Base-by-base conservation (phyloP, 2,888 invertebrate species). In the Amaurobius ferox region DNA sequence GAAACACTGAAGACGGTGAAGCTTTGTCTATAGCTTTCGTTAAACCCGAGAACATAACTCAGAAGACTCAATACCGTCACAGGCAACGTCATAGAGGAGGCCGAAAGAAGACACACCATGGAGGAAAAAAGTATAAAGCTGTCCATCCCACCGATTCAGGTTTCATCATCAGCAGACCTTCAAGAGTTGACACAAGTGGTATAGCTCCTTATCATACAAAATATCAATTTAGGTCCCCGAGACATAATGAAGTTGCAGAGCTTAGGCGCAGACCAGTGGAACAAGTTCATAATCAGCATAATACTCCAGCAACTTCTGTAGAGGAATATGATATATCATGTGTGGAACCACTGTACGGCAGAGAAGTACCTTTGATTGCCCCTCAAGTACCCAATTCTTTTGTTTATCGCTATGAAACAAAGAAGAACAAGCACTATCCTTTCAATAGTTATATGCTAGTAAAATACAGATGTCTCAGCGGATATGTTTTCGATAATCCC, bases 381-480 rank as follows among this genome's bases (percentile, higher is more conserved):
- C 87, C 87, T 6, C 68, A 62, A 35, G 30, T 81, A 19, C 40
- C 32, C 3, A 39, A 87, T 78, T 77, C 77, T 0, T 80, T 87
- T 62, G 87, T 87, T 30, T 87, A 66, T 23, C 71, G 68, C 5
- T 87, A 87, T 72, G 87, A 81, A 68, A 87, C 87, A 16, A 80
- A 67, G 30, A 87, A 80, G 28, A 80, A 87, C 62, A 35, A 77
- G 35, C 3, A 23, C 16, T 80, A 68, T 40, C 77, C 87, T 62
- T 80, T 67, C 29, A 87, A 77, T 28, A 62, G 29, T 19, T 87
- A 72, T 39, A 80, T 87, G 80, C 29, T 28, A n/a, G 87, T 87
- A 35, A 77, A 72, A 48, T 87, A 87, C 23, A 77, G 72, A 73
- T 87, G 87, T 29, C 23, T 77, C 0, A 48, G 23, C 23, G 80